Evolutionary conservation across 2,888 invertebrate species (phyloP), one percentile per base, ranked within the genome.

Genomic region (Slavum lentiscoides): DNA sequence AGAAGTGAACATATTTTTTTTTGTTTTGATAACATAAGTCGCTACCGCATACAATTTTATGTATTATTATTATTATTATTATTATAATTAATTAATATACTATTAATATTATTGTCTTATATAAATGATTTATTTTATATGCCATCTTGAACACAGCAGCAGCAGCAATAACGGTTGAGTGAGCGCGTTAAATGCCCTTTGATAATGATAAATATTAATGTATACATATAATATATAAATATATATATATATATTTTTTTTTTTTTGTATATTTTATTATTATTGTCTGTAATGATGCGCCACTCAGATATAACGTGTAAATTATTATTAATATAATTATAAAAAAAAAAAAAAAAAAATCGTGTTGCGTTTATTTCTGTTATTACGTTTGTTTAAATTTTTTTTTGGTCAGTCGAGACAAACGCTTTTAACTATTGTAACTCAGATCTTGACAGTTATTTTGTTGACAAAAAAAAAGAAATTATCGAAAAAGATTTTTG

Each of bases 201-300:
- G 5, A 68, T 67, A 49, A 76, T 30, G 49, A 39, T 58, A 39
- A 49, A 68, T 59, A 64, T 64, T 19, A 30, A 30, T 30, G 30
- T 30, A 30, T 30, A 30, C 30, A 30, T 30, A 30, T 30, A 30
- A 55, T 55, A 39, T 39, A 39, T 69, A 69, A 30, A 30, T 30
- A 55, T 55, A 39, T 58, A 39, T 69, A 69, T 69, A 53, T 61
- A 64, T 39, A 39, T 75, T 67, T 74, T 74, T 76, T 75, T 68
- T 74, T 74, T 76, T 76, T 76, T 76, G 67, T 76, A 68, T 59
- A 76, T 67, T 76, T 76, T 68, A 68, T 59, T 73, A 62, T 62
- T 74, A 37, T 43, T 58, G 59, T 61, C 59, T 39, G 67, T 59
- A 21, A 39, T 30, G 23, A 59, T 2, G 49, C n/a, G 49, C 49